Conservation (phyloP, 1,140 invertebrate species). For the Anagrus nilaparvatae region DNA sequence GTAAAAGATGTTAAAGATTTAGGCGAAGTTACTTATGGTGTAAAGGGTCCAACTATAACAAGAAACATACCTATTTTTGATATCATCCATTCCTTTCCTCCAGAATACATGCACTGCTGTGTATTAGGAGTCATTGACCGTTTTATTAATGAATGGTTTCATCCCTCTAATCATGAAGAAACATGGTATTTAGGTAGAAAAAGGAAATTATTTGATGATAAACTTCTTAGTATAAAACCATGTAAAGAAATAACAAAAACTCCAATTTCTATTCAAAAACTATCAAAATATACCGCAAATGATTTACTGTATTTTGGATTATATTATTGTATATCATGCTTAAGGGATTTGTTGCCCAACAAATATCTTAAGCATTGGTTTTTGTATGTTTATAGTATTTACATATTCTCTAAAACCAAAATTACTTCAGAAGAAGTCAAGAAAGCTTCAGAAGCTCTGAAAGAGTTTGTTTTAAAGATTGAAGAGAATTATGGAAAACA, state of each 20-base stretch:
- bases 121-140: background rate
- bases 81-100: slow-evolving; percentile 2
- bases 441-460: too few species aligned
- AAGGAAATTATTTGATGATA: background rate
- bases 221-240: slow-evolving; percentile 1
- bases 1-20: background rate
- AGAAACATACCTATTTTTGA: background rate
- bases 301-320: slow-evolving; percentile 6
- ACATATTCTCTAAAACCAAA: too few species aligned
- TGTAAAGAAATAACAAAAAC: slow-evolving; percentile 5
- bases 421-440: too few species aligned
- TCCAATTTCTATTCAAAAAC: background rate
- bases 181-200: background rate
- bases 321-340: slow-evolving; percentile 5
- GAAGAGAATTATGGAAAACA: too few species aligned
- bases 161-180: slow-evolving; percentile 2
- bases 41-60: background rate
- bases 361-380: slow-evolving; percentile 8
- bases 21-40: background rate
- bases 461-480: too few species aligned
- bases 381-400: background rate
- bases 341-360: background rate
- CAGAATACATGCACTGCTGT: slow-evolving; percentile 9
- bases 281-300: background rate
- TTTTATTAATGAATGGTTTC: background rate